These are phyloP conservation scores for Nannoperca obscura DNA, from an alignment of 2,797 vertebrate genomes.

Conservation along the genomic window DNA sequence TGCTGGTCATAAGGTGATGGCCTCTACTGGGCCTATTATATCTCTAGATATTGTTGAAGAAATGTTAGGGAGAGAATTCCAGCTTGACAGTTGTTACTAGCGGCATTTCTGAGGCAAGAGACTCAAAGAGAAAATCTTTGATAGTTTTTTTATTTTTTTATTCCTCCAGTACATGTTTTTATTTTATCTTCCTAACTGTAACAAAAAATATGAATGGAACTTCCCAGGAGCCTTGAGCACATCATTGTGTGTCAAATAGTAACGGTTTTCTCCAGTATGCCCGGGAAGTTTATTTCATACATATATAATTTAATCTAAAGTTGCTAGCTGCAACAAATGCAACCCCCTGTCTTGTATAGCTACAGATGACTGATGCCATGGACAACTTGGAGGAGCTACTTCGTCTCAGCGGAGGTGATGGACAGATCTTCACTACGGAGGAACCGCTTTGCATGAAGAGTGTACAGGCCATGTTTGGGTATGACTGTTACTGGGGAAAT, in stretches of 20 bases:
- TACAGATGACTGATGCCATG: conserved; percentile 93
- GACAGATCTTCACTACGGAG: conserved; percentile 97
- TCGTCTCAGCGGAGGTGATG: conserved; percentile 93
- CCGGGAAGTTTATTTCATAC: neutral
- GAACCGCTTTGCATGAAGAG: conserved; percentile 96
- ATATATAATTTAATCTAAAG: neutral
- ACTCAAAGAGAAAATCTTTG: too few species aligned
- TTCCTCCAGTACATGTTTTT: too few species aligned
- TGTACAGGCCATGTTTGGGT: conserved; percentile 99
- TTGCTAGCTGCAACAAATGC: neutral
- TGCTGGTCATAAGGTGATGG: neutral
- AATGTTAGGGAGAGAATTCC: neutral
- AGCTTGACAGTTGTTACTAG: neutral
- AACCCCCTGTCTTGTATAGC: conserved; percentile 76
- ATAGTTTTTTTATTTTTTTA: too few species aligned
- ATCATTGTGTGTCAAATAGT: neutral
- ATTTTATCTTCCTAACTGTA: too few species aligned
- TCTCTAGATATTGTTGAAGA: neutral
- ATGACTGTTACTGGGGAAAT: conserved; percentile 52
- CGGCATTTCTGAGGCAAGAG: neutral
- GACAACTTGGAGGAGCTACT: conserved; percentile 95
- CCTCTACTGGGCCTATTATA: neutral
- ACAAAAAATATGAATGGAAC: too few species aligned
- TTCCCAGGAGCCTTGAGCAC: neutral
- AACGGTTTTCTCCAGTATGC: neutral